Conservation (phyloP, 1,140 invertebrate genomes). For the Tribolium madens region DNA sequence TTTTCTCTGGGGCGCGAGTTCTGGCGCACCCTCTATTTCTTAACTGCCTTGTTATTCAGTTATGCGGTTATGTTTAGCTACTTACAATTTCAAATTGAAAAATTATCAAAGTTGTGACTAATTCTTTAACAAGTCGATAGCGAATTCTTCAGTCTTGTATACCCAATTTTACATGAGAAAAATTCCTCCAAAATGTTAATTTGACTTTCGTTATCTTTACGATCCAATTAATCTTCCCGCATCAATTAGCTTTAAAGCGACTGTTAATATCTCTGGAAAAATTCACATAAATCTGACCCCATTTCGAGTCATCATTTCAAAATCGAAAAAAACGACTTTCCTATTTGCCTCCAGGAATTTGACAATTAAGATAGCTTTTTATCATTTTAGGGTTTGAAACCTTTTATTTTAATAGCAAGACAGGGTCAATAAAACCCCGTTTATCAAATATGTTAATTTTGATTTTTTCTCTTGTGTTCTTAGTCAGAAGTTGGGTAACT, state of each 20-base stretch:
- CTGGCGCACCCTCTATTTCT: too few relatives aligned
- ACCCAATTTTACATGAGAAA: not conserved
- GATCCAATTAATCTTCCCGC: not conserved
- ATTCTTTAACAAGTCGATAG: not conserved
- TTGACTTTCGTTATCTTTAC: not conserved
- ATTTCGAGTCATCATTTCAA: not conserved
- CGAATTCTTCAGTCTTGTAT: not conserved
- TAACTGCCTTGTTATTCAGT: too few relatives aligned
- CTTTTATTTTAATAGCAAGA: not conserved
- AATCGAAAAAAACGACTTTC: not conserved
- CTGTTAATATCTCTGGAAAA: not conserved
- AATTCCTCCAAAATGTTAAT: not conserved
- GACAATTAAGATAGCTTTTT: not conserved
- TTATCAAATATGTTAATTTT: not conserved
- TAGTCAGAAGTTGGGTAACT: not conserved
- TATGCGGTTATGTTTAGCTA: too few relatives aligned
- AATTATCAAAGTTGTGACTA: not conserved
- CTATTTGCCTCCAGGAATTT: not conserved
- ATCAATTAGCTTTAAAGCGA: not conserved
- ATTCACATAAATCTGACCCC: not conserved
- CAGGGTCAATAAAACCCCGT: not conserved
- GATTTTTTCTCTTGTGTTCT: not conserved
- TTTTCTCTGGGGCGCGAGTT: too few relatives aligned
- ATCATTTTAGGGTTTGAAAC: not conserved
- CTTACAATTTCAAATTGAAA: too few relatives aligned